These are phyloP conservation scores for Aptenodytes patagonicus DNA, from an alignment of 2,113 vertebrate genomes.

Conservation along the genomic window DNA sequence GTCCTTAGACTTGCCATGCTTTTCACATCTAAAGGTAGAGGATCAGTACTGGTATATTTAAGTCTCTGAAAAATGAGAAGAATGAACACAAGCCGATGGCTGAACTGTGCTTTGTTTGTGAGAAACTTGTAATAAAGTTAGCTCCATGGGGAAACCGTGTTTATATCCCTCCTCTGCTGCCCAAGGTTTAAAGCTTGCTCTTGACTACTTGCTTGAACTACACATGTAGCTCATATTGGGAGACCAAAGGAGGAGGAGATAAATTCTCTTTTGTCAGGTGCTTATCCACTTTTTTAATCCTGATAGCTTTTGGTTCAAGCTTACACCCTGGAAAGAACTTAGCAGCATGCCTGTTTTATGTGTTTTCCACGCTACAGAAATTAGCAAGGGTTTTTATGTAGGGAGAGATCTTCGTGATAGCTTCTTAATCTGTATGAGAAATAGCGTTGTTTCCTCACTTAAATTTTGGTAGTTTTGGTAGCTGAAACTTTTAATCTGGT, in stretches of 20 bases:
- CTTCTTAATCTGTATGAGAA: background rate
- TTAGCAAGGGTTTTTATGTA: background rate
- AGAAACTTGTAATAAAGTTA: background rate
- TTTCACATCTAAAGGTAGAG: background rate
- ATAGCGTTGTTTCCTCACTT: background rate
- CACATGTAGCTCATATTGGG: background rate
- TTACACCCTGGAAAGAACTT: background rate
- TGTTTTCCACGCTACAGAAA: background rate
- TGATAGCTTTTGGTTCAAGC: background rate
- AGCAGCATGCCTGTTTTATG: rapidly evolving
- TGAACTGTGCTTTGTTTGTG: background rate
- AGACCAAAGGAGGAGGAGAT: background rate
- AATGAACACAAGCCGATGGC: background rate
- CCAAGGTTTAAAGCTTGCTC: background rate
- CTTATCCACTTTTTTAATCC: background rate
- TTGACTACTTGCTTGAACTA: background rate
- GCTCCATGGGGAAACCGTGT: background rate
- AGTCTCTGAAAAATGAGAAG: slow-evolving; percentile 3
- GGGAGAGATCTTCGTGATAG: background rate
- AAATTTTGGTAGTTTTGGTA: background rate
- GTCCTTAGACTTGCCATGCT: background rate
- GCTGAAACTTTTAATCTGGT: background rate
- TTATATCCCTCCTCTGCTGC: background rate
- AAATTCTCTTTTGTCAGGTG: background rate
- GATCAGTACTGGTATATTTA: background rate